A percentile compares a stretch with the other conserved stretches of the same genome.
phyloP scores from a whole-genome alignment of 2,888 invertebrate species.

The Gymnosoma rotundatum region DNA sequence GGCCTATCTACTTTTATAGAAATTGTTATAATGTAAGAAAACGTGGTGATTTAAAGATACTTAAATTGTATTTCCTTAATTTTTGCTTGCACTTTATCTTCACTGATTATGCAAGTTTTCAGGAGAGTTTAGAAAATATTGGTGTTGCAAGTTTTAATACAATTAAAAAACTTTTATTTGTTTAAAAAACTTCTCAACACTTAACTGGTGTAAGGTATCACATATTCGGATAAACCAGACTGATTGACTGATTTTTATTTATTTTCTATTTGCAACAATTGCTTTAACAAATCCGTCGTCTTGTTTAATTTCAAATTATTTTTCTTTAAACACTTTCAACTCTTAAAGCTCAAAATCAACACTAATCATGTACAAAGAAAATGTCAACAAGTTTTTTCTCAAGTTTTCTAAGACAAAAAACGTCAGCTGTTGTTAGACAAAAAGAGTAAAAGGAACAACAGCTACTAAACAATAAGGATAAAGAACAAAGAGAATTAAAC shows the following conservation, averaged over 20 bases:
- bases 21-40: no score
- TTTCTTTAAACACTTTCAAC: constrained; percentile 27
- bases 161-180: no score
- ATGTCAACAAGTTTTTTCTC: background rate
- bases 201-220: background rate
- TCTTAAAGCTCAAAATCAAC: constrained; percentile 5
- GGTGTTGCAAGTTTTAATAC: no score
- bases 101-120: no score
- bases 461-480: background rate
- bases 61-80: no score
- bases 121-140: no score
- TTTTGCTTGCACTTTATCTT: no score
- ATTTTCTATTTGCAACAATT: background rate
- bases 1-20: no score
- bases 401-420: constrained; percentile 5
- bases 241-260: background rate
- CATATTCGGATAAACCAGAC: no score
- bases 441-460: background rate
- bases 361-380: background rate
- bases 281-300: constrained; percentile 24
- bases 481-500: constrained; percentile 4
- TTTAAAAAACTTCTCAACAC: no score
- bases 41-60: no score
- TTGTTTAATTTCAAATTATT: constrained; percentile 44
- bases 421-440: constrained; percentile 23